These are phyloP conservation scores for Falco cherrug DNA, from an alignment of 2,797 vertebrate species.

Conservation along the genomic window DNA sequence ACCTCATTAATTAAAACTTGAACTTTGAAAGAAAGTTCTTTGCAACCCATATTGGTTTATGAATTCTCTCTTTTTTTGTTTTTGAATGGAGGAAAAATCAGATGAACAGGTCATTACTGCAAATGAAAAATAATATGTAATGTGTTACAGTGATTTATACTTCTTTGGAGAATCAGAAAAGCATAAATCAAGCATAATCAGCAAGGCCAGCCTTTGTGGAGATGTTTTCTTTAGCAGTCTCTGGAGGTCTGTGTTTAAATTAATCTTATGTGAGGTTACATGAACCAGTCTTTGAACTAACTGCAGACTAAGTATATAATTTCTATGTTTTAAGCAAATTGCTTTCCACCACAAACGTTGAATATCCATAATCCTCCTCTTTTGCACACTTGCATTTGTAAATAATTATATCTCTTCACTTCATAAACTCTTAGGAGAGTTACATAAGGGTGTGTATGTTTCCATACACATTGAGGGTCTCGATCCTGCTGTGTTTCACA, in stretches of 20 bases:
- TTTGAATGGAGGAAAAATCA: not conserved
- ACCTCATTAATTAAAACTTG: constrained; percentile 27
- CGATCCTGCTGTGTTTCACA: not conserved
- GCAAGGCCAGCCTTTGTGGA: not conserved
- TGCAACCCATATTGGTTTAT: not conserved
- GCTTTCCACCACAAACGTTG: not conserved
- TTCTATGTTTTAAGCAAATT: not conserved
- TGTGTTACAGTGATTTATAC: not conserved
- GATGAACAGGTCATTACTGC: not conserved
- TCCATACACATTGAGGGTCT: accelerated
- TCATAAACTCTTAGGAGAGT: not conserved
- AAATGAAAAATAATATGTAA: not conserved
- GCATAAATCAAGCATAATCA: not conserved
- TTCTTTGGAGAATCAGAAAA: constrained; percentile 1
- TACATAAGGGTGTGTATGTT: not conserved
- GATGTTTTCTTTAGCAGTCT: not conserved
- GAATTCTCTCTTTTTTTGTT: not conserved
- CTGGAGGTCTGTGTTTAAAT: not conserved
- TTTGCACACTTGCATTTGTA: not conserved
- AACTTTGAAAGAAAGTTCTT: not conserved
- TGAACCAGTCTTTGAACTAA: not conserved
- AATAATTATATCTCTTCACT: not conserved
- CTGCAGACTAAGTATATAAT: not conserved
- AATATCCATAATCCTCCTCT: not conserved
- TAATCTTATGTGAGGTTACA: not conserved